Evolutionary conservation across 2,888 invertebrate genomes (phyloP).

Genomic region (Caenorhabditis wallacei): DNA sequence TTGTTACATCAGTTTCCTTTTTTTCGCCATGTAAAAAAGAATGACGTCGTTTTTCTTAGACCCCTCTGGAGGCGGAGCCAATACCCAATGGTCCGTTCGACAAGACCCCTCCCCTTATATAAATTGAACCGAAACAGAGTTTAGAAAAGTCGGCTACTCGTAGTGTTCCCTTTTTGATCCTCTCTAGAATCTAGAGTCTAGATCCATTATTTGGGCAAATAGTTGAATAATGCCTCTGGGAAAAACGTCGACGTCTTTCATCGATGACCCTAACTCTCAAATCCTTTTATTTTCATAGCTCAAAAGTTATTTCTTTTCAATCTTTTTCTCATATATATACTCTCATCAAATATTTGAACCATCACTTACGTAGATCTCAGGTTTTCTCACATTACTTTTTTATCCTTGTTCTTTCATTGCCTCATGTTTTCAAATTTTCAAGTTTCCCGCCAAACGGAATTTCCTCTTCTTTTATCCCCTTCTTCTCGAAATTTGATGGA

Average conservation of each 20-base stretch:
- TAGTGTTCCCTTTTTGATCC: conserved; percentile 23
- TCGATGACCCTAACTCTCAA: conserved; percentile 22
- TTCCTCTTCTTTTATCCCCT: background rate
- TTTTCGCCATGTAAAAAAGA: conserved; percentile 22
- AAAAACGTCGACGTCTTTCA: conserved; percentile 32
- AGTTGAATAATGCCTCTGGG: conserved; percentile 51
- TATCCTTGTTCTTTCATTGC: background rate
- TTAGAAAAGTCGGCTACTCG: conserved; percentile 8
- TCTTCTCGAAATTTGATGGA: conserved; percentile 35
- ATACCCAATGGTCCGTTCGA: conserved; percentile 60
- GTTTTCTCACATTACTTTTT: conserved; percentile 6
- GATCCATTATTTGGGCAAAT: conserved; percentile 28
- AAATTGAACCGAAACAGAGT: conserved; percentile 31
- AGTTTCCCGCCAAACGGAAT: conserved; percentile 38
- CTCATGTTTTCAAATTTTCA: conserved; percentile 22
- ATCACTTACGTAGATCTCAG: background rate
- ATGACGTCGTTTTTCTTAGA: conserved; percentile 59
- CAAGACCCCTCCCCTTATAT: conserved; percentile 60
- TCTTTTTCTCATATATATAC: background rate
- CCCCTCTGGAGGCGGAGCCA: conserved; percentile 45
- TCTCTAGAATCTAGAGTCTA: background rate
- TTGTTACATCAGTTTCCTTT: conserved; percentile 35
- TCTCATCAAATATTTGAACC: conserved; percentile 1
- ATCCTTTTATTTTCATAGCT: conserved; percentile 33
- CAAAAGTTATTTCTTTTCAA: conserved; percentile 29